Conservation (phyloP, 1,140 invertebrate species). For the Drosophila willistoni region DNA sequence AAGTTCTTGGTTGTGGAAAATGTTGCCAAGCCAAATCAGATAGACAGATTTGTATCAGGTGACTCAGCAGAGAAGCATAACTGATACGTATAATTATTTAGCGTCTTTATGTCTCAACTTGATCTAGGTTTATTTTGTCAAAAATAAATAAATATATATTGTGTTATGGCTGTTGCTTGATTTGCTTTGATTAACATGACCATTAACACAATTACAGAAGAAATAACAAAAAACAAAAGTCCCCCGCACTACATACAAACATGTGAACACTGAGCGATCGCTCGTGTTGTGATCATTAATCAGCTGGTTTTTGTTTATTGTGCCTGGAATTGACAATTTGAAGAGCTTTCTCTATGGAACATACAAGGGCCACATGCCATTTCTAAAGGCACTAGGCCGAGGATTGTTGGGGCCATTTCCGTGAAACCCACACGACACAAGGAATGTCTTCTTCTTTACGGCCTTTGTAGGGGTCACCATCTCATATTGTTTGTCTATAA, state of each 20-base stretch:
- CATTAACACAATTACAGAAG: constrained; percentile 35
- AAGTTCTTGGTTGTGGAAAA: constrained; percentile 30
- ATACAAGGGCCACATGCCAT: not conserved
- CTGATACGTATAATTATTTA: not conserved
- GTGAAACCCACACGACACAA: too few species aligned
- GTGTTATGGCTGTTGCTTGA: constrained; percentile 25
- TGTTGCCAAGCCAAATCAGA: not conserved
- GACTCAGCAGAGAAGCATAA: constrained; percentile 30
- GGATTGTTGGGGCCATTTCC: not conserved
- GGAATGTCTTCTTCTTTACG: too few species aligned
- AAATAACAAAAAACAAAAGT: constrained; percentile 4
- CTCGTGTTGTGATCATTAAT: constrained; percentile 51
- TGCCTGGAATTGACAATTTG: constrained; percentile 55
- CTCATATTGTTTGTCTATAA: too few species aligned
- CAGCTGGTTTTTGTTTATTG: constrained; percentile 39
- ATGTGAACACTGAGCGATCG: constrained; percentile 4
- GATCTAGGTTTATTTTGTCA: not conserved
- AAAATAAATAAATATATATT: not conserved
- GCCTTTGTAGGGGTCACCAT: too few species aligned
- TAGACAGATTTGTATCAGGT: constrained; percentile 18
- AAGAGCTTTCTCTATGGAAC: constrained; percentile 52
- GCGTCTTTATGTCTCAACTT: not conserved
- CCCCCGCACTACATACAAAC: not conserved
- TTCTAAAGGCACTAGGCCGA: not conserved
- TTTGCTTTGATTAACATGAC: constrained; percentile 45